Evolutionary conservation across 2,113 vertebrate genomes (phyloP), one percentile per base, ranked within the genome.

Genomic region (Trichomycterus rosablanca): DNA sequence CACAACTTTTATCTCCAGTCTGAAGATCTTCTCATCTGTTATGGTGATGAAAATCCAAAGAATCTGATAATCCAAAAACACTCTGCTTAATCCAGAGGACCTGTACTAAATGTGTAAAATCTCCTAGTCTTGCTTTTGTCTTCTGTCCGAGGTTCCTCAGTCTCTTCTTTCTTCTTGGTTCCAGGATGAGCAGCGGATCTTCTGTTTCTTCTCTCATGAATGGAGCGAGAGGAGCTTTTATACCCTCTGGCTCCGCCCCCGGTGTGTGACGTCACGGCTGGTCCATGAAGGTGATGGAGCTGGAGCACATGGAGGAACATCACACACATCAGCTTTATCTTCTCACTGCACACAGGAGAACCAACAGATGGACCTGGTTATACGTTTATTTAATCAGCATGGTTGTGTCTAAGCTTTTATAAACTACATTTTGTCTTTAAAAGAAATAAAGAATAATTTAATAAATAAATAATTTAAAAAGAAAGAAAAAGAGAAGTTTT

Each of bases 21-120:
- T 42, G 46, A 50, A 45, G 19, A 37, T 70, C 35, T 56, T 48
- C 30, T 18, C 70, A 70, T 70, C 43, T 54, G 67, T 22, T 39
- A 54, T 28, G 11, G 37, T 40, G 14, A 12, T 40, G 34, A 12
- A 40, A 19, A n/a, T n/a, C 37, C 55, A 35, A 35, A 8, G 12
- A 52, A 23, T 23, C 3, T 32, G 11, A 48, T 18, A 24, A 32
- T 45, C 52, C 34, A 40, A 43, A 49, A 28, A 23, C 7, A n/a
- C 12, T n/a, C 5, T 5, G 28, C 34, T 45, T 14, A 51, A 48
- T 37, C 22, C 52, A 9, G 37, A 11, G 5, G 18, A 19, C 1
- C 5, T 2, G 3, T n/a, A 3, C 12, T 40, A 3, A 40, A n/a
- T 3, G 4, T 30, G 26, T 3, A 30, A 30, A 30, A 30, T 30